Percentiles rank a stretch among this genome's conserved stretches.
phyloP scores from a whole-genome alignment of 2,113 vertebrate genomes.

The Brachyhypopomus gauderio region DNA sequence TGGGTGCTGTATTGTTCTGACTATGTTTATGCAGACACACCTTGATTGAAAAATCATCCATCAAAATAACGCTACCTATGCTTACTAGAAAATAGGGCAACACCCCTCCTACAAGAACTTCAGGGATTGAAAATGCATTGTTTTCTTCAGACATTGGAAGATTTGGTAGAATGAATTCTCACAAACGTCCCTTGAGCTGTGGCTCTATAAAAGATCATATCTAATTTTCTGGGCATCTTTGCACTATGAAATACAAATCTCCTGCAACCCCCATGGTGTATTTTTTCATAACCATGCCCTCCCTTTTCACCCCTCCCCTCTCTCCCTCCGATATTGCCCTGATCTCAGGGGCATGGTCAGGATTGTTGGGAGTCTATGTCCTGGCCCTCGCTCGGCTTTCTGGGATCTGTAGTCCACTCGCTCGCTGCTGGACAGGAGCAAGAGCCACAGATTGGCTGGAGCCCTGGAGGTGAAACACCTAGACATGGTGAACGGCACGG shows the following conservation, averaged over 20 bases:
- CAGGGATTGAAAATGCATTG: not conserved
- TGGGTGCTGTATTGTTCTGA: slow-evolving; percentile 3
- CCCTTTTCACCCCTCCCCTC: slow-evolving; percentile 7
- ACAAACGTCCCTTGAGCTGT: not conserved
- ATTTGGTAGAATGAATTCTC: not conserved
- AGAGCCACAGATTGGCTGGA: slow-evolving; percentile 61
- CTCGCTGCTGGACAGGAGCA: slow-evolving; percentile 61
- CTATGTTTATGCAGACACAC: not conserved
- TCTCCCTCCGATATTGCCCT: slow-evolving; percentile 48
- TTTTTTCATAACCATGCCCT: not conserved
- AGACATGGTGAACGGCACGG: slow-evolving; percentile 62
- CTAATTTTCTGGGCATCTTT: not conserved
- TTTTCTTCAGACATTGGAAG: not conserved
- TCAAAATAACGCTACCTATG: slow-evolving; percentile 13
- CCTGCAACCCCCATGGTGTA: not conserved
- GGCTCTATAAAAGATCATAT: not conserved
- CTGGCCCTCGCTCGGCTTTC: slow-evolving; percentile 60
- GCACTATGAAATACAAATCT: not conserved
- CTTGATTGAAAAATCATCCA: slow-evolving; percentile 43
- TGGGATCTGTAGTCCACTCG: slow-evolving; percentile 72
- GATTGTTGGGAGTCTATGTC: slow-evolving; percentile 67
- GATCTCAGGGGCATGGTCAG: slow-evolving; percentile 53
- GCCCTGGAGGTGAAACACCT: slow-evolving; percentile 69
- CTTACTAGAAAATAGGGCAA: slow-evolving; percentile 22
- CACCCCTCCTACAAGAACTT: slow-evolving; percentile 16